Base-by-base conservation (phyloP, 1,140 invertebrate genomes). In the Paraescarpia echinospica region DNA sequence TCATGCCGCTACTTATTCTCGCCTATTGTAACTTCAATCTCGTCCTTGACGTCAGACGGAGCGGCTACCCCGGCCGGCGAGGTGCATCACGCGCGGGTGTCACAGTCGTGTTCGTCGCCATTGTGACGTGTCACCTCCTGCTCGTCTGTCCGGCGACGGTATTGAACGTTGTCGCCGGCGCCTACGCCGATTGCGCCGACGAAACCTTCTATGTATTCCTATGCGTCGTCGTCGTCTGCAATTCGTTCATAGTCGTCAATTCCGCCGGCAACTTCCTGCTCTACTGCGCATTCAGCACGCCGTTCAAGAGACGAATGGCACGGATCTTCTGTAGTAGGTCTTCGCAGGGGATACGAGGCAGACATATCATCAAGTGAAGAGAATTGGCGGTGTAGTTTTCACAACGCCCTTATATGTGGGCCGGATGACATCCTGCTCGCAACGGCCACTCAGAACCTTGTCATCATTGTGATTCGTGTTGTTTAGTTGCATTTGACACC, bases 81-180 rank as follows among this genome's bases (percentile, higher is more conserved):
- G 77, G 51, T 2, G 51, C 89, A 27, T 41, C 92, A 1, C 77
- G 31, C 14, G 8, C 41, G 33, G 59, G 91, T 90, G 88, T 93
- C 91, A 93, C 91, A 33, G 34, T 89, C 33, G 34, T 93, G 35
- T 93, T 92, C 34, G 59, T 77, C 18, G 59, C 59, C 59, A 77
- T 77, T 27, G 59, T 77, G 59, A 77, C 59, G 59, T 77, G 8
- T 14, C 59, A 77, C 59, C 92, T 93, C 91, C n/a, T 93, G 41
- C 90, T 93, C 41, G 92, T 93, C 91, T 91, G 92, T 92, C 92
- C 92, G 91, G 91, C 92, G 91, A 93, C 92, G 91, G 35, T 93
- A 8, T 48, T 93, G 34, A 90, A 41, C 33, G 35, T 92, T 34
- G 48, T 92, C 92, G 35, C 35, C 22, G 35, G 33, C n/a, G 92